Evolutionary conservation across 2,797 vertebrate genomes (phyloP), one percentile per base, ranked within the genome.

Genomic region (Dallia pectoralis): DNA sequence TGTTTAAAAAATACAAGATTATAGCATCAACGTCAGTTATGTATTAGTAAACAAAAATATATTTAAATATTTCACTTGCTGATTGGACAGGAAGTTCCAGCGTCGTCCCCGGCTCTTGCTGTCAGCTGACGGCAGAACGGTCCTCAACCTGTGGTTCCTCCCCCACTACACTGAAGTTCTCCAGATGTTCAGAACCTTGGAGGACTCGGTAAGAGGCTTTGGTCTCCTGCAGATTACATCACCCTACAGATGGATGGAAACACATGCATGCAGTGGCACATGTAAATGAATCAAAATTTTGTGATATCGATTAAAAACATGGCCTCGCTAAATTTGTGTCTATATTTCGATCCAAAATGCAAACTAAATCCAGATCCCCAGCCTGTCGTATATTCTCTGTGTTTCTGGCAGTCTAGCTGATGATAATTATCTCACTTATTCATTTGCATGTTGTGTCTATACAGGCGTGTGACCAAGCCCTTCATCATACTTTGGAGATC

Each of bases 91-190:
- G 73, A 62, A 2, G 0, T 84, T 77, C 63, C 70, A 81, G 49
- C 11, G 29, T 67, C 79, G 76, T 30, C 87, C 89, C 14, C 12
- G 0, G 11, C 70, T 73, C 77, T 79, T 93, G 63, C 74, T 94
- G 53, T 93, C 93, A 36, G 81, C 84, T n/a, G 90, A 95, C n/a
- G 87, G 93, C 63, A 71, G 51, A 72, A 76, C 73, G 22, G 87
- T 93, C 77, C 78, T 94, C 74, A 93, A 91, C 77, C 77, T 93
- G 82, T 93, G 93, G 94, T 92, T 90, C 85, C 85, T 93, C 72
- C 92, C 91, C 16, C 89, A 92, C 29, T 77, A 87, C 85, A 80
- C 88, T 0, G 82, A 95, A 77, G 85, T 91, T 29, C 89, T 95
- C 48, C 71, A 81, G 74, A 83, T 90, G 87, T 93, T 94, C 89